These are phyloP conservation scores for Rhodinocichla rosea DNA, from an alignment of 2,113 vertebrate species.

Conservation along the genomic window DNA sequence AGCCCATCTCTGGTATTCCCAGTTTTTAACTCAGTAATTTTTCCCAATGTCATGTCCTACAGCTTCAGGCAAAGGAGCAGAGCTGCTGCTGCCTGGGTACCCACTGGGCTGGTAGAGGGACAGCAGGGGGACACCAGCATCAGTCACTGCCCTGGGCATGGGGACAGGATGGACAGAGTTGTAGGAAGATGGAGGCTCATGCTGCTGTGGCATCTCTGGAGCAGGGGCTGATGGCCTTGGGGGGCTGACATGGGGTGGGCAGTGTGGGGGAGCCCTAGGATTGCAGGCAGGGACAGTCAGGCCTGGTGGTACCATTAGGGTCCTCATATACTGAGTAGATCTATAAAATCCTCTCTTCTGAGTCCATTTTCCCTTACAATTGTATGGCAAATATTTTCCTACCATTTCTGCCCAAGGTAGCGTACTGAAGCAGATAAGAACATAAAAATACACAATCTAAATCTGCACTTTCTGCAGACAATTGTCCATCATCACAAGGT, in stretches of 20 bases:
- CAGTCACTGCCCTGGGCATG: accelerated
- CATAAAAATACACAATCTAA: not conserved
- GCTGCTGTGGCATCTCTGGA: not conserved
- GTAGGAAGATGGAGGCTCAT: not conserved
- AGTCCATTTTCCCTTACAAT: not conserved
- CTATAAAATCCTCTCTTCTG: not conserved
- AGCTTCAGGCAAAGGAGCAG: not conserved
- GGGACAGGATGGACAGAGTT: not conserved
- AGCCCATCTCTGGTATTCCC: accelerated
- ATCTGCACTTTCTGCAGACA: not conserved
- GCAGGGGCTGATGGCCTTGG: not conserved
- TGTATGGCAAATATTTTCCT: not conserved
- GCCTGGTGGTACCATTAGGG: not conserved
- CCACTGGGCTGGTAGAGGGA: accelerated
- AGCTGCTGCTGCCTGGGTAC: not conserved
- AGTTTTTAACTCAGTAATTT: not conserved
- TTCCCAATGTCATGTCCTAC: not conserved
- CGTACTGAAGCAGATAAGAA: not conserved
- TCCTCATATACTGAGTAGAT: not conserved
- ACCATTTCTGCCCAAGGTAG: not conserved
- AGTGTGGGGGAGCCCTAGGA: no score
- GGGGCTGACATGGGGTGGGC: not conserved
- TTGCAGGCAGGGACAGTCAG: not conserved
- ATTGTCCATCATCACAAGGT: not conserved
- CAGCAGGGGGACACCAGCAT: accelerated